A percentile compares a stretch with the other conserved stretches of the same genome.
Evolutionary conservation across 2,888 invertebrate genomes (phyloP).

Genomic region (Melinopterus prodromus): DNA sequence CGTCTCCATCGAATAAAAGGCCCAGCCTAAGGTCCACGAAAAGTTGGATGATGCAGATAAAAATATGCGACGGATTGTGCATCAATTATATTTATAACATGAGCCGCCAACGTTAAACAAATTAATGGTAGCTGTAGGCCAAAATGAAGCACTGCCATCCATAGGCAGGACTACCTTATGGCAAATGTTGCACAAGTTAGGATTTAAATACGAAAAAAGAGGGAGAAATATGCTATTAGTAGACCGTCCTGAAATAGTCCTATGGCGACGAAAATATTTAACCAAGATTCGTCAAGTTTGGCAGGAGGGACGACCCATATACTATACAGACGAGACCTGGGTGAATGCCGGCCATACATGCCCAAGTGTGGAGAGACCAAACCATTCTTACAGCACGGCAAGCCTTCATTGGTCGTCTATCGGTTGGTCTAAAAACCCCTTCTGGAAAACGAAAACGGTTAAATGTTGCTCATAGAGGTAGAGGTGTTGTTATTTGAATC

Average conservation of each 20-base stretch:
- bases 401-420: constrained; percentile 32
- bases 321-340: constrained; percentile 44
- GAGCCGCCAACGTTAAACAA: background rate
- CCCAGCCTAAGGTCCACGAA: background rate
- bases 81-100: background rate
- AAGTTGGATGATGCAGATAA: background rate
- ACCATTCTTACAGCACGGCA: constrained; percentile 30
- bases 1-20: background rate
- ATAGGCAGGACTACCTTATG: background rate
- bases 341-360: constrained; percentile 41
- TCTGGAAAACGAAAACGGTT: constrained; percentile 33
- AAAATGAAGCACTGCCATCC: background rate
- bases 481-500: constrained; percentile 23
- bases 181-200: background rate
- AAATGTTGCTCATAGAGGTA: background rate
- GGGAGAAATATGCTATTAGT: background rate
- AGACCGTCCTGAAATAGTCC: constrained; percentile 11
- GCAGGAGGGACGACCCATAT: constrained; percentile 35
- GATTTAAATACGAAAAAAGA: background rate
- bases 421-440: constrained; percentile 29
- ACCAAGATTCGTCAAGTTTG: constrained; percentile 1
- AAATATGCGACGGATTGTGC: background rate
- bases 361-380: constrained; percentile 37
- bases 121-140: background rate
- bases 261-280: constrained; percentile 18